phyloP scores from a whole-genome alignment of 2,888 invertebrate species.

The Luperina testacea region DNA sequence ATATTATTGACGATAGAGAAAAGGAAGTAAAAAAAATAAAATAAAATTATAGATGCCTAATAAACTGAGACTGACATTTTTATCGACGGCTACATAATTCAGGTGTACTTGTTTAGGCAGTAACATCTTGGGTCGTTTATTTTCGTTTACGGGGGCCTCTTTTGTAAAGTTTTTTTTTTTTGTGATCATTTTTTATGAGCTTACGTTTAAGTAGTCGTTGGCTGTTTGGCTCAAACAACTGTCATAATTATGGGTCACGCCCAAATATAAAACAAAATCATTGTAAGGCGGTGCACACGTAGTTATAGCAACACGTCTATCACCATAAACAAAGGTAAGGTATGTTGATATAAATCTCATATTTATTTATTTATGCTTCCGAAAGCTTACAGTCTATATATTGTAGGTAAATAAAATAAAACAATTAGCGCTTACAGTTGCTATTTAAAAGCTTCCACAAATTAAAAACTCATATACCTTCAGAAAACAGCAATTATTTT shows the following conservation, averaged over 20 bases:
- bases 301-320: background rate
- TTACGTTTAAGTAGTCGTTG: background rate
- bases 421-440: background rate
- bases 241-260: background rate
- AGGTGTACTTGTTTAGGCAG: constrained; percentile 28
- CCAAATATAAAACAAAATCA: background rate
- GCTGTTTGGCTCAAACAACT: background rate
- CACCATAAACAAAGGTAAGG: background rate
- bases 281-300: background rate
- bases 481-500: background rate
- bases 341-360: background rate
- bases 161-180: background rate
- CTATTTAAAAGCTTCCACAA: background rate
- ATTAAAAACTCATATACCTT: background rate
- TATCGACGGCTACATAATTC: constrained; percentile 48
- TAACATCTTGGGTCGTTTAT: constrained; percentile 35
- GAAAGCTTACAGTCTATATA: background rate
- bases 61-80: constrained; percentile 56
- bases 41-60: constrained; percentile 43
- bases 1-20: no score
- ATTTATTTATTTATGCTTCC: background rate
- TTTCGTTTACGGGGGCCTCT: constrained; percentile 10
- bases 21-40: no score
- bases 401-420: background rate
- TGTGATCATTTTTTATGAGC: constrained; percentile 1